These are phyloP conservation scores for Pseudolaguvia tuberculata DNA, from an alignment of 2,113 vertebrate genomes.

Conservation along the genomic window DNA sequence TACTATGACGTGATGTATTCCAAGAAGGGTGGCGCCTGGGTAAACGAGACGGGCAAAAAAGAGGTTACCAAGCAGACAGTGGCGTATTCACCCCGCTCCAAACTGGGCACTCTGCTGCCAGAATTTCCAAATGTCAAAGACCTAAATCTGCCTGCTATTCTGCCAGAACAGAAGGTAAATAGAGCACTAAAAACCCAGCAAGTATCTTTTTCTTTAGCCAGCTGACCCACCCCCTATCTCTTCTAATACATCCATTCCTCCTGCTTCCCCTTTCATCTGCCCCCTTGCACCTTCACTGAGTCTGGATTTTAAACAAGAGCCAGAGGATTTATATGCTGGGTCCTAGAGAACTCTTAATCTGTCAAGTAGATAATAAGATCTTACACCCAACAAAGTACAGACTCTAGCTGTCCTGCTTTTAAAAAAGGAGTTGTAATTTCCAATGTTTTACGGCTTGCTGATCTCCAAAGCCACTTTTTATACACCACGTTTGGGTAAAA, in stretches of 20 bases:
- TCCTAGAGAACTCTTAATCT: conserved; percentile 75
- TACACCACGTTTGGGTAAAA: conserved; percentile 51
- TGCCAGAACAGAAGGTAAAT: conserved; percentile 98
- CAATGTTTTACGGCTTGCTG: conserved; percentile 71
- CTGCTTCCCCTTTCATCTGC: conserved; percentile 66
- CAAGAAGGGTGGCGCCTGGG: conserved; percentile 98
- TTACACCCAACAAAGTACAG: conserved; percentile 66
- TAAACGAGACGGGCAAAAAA: conserved; percentile 98
- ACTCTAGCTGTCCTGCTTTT: conserved; percentile 67
- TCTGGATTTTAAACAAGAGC: conserved; percentile 68
- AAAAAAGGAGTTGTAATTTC: conserved; percentile 68
- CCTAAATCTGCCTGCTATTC: conserved; percentile 93
- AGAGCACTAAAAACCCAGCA: conserved; percentile 65
- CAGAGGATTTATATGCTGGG: conserved; percentile 72
- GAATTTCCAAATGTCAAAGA: conserved; percentile 99
- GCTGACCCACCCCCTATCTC: conserved; percentile 54
- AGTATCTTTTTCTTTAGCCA: conserved; percentile 41
- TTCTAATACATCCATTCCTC: conserved; percentile 53
- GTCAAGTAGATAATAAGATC: conserved; percentile 74
- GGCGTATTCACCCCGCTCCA: conserved; percentile 99
- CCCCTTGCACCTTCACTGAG: conserved; percentile 56
- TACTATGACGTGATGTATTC: conserved; percentile 99
- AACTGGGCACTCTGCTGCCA: conserved; percentile 95
- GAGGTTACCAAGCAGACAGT: conserved; percentile 99
- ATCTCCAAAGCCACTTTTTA: conserved; percentile 68